Base-by-base conservation (phyloP, 1,140 invertebrate species). In the Phenacoccus solenopsis region DNA sequence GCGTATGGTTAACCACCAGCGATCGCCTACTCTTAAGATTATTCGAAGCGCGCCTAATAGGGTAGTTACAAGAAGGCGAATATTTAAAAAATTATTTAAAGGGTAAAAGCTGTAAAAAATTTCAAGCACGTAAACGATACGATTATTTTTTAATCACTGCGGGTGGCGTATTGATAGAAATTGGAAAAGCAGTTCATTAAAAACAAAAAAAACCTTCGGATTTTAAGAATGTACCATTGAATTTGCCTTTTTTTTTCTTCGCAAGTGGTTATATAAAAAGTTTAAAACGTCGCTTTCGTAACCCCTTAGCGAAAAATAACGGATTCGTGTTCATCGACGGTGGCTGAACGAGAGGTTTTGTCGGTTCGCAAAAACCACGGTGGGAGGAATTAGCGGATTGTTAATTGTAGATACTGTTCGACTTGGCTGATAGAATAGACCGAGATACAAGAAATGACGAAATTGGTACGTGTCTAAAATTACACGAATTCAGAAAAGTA, bases 401-500 rank as follows among this genome's bases (percentile, higher is more conserved):
- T n/a, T n/a, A n/a, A n/a, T n/a, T n/a, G n/a, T n/a, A n/a, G n/a
- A n/a, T n/a, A n/a, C n/a, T n/a, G n/a, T n/a, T n/a, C n/a, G n/a
- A n/a, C n/a, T n/a, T n/a, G n/a, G n/a, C n/a, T n/a, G n/a, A n/a
- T n/a, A n/a, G n/a, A n/a, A n/a, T n/a, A n/a, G n/a, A n/a, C n/a
- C n/a, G n/a, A n/a, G n/a, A n/a, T n/a, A n/a, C n/a, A n/a, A n/a
- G n/a, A n/a, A n/a, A 49, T 49, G 13, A n/a, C 38, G 38, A 49
- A 49, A 49, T 49, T 49, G 56, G 56, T 64, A 64, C 59, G 59
- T 64, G 59, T 64, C 59, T 64, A 64, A 64, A 25, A 64, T 64
- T 64, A 64, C 59, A 64, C 59, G 59, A 64, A 25, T 24, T 64
- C 12, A 49, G 20, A 49, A 49, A 49, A 49, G 12, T 16, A 49